Evolutionary conservation across 23 tunicate species (phyloP), one percentile per base, ranked within the genome.

Genomic region (Halocynthia aurantium): DNA sequence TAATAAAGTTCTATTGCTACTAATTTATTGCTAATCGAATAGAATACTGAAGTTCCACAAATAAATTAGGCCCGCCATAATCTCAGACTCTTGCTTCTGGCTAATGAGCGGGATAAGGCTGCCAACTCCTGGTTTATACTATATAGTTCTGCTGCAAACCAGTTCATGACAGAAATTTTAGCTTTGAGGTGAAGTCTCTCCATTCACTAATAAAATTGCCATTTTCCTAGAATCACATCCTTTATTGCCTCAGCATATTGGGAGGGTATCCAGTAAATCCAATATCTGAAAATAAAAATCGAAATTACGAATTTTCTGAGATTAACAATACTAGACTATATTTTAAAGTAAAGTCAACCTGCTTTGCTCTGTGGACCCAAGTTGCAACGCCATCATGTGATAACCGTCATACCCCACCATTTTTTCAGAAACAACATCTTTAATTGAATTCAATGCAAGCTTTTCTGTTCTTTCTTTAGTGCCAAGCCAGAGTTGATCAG

Each of bases 201-300:
- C n/a, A 58, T 58, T 15, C 64, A 58, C 64, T 81, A 63, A 82
- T 44, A 61, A 82, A 44, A 18, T 75, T 82, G 78, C 80, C 86
- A 82, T 57, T 61, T 61, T 72, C 97, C 97, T 73, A 91, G 53
- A 50, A 91, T 91, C 51, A 78, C 54, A 52, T 81, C 85, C 78
- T 91, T 91, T 18, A 91, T 85, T 55, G 91, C 97, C 2, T 69
- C 83, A 7, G 85, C 84, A 65, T 92, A 92, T 57, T 92, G 98
- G 7, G 98, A 90, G 6, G 98, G 98, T 6, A 92, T 92, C 98
- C 98, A 92, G 63, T 92, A 92, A 11, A 92, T 75, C 98, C 98
- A 92, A 75, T 92, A 92, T 69, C 98, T 92, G 80, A 44, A 81
- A 6, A 71, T 52, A 70, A n/a, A 71, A 62, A 5, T 0, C 44